Evolutionary conservation across 2,797 vertebrate species (phyloP).

Genomic region (Miichthys miiuy): DNA sequence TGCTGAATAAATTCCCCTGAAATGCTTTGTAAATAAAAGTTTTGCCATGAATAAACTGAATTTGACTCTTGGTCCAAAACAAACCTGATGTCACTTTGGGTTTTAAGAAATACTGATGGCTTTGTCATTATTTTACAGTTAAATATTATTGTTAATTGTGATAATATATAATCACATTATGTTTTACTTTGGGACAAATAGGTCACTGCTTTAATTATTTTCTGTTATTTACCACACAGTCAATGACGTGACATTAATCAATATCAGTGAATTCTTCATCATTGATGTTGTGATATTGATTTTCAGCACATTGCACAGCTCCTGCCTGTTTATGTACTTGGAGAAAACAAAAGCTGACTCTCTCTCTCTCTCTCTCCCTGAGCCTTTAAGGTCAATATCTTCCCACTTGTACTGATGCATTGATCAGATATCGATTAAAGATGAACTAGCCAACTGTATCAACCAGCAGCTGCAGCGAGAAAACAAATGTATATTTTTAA

Average conservation of each 20-base stretch:
- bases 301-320: too few species aligned
- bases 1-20: too few species aligned
- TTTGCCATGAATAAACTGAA: neutral
- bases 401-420: neutral
- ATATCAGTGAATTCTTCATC: neutral
- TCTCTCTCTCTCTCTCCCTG: too few species aligned
- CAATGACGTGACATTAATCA: neutral
- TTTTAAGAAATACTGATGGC: neutral
- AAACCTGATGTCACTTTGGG: neutral
- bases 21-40: too few species aligned
- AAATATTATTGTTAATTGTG: neutral
- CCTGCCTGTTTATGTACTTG: neutral
- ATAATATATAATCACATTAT: neutral
- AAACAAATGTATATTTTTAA: neutral
- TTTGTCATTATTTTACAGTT: neutral
- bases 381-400: constrained; percentile 3
- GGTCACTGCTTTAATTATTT: too few species aligned
- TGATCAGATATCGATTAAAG: constrained; percentile 35
- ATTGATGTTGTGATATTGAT: neutral
- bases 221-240: too few species aligned
- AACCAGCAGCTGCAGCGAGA: neutral
- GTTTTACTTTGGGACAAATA: too few species aligned
- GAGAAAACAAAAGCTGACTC: neutral
- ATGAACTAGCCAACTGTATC: neutral
- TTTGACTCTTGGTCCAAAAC: neutral